A percentile compares a stretch with the other conserved stretches of the same genome.
Conservation (phyloP, 2,113 vertebrate species). For the Nerophis lumbriciformis region DNA sequence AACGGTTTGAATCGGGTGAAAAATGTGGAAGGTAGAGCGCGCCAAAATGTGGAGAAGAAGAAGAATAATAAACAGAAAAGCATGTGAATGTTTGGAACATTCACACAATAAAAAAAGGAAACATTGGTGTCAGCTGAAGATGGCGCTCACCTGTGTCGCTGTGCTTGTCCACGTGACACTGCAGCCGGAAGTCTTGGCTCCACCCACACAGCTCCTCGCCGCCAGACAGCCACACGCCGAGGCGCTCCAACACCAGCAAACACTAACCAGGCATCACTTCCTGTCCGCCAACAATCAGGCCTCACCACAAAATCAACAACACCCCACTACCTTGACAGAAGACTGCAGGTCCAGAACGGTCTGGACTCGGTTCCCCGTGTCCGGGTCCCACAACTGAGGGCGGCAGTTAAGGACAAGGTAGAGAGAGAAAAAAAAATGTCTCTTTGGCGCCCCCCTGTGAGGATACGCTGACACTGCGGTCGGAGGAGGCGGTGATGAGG, state of each 20-base stretch:
- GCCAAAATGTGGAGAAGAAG: too few species aligned
- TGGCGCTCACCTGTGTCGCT: slow-evolving; percentile 81
- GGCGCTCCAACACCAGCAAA: slow-evolving; percentile 80
- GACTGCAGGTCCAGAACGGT: slow-evolving; percentile 87
- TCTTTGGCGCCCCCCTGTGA: slow-evolving; percentile 21
- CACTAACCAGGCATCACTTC: slow-evolving; percentile 68
- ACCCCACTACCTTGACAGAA: slow-evolving; percentile 81
- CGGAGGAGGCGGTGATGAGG: slow-evolving; percentile 88
- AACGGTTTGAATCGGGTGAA: too few species aligned
- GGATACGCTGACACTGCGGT: slow-evolving; percentile 92
- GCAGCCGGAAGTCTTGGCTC: slow-evolving; percentile 83
- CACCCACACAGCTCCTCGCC: slow-evolving; percentile 89
- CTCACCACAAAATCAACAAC: neutral
- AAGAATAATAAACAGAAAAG: too few species aligned
- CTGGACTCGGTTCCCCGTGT: slow-evolving; percentile 78
- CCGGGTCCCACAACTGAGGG: slow-evolving; percentile 84
- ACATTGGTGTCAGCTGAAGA: neutral
- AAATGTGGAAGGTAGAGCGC: too few species aligned
- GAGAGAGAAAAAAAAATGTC: neutral
- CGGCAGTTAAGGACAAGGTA: slow-evolving; percentile 55
- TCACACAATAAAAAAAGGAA: too few species aligned
- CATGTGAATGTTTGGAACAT: too few species aligned
- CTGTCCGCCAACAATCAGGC: neutral
- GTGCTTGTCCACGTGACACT: slow-evolving; percentile 80
- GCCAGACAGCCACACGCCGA: slow-evolving; percentile 85